Conservation (phyloP, 2,797 vertebrate species). For the Sylvilagus floridanus region DNA sequence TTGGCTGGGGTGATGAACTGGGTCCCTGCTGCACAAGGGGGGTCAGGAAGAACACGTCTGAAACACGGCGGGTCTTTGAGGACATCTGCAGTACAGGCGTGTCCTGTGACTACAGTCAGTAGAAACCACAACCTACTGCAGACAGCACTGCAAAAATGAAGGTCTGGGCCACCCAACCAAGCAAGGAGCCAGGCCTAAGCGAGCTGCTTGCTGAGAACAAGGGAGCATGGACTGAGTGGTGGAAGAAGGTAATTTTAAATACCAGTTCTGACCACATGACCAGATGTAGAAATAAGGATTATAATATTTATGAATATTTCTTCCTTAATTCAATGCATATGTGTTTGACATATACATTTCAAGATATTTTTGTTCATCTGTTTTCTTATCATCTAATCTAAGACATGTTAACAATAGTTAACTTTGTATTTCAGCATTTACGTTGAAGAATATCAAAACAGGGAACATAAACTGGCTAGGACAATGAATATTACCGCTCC, state of each 20-base stretch:
- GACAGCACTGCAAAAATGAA: neutral
- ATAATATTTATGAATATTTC: neutral
- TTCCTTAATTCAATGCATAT: constrained; percentile 46
- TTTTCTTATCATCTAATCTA: constrained; percentile 51
- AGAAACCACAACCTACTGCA: neutral
- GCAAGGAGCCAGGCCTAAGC: neutral
- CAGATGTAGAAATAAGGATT: constrained; percentile 4
- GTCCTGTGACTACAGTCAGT: neutral
- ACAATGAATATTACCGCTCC: neutral
- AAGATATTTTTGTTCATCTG: neutral
- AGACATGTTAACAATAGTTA: constrained; percentile 12
- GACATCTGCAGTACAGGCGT: neutral
- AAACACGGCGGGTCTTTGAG: neutral
- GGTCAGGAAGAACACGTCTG: neutral
- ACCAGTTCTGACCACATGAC: neutral
- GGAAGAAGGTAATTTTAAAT: constrained; percentile 26
- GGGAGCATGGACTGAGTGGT: neutral
- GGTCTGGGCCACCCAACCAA: neutral
- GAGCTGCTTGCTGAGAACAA: constrained; percentile 31
- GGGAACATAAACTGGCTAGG: neutral
- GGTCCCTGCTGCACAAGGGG: neutral
- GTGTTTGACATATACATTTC: neutral
- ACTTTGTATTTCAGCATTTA: constrained; percentile 42
- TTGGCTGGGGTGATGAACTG: neutral
- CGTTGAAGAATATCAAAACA: constrained; percentile 42